phyloP scores from a whole-genome alignment of 2,888 invertebrate species.

The Lottia scabra region DNA sequence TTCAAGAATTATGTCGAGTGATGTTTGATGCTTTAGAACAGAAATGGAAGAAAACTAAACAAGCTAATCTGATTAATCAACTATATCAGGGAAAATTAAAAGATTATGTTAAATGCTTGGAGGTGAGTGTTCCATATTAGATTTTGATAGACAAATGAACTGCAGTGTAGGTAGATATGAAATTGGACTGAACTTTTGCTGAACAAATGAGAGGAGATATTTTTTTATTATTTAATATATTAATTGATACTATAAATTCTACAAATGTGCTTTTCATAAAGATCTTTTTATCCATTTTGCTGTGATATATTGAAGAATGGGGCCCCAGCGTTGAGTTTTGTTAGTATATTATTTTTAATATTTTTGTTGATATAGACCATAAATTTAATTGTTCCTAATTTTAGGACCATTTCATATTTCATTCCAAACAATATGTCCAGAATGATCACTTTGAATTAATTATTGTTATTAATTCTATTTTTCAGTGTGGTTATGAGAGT shows the following conservation, averaged over 20 bases:
- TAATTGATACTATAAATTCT: no score
- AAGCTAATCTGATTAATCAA: constrained; percentile 84
- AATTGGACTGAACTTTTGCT: no score
- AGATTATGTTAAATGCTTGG: constrained; percentile 89
- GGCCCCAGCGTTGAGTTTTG: no score
- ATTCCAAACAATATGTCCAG: neutral
- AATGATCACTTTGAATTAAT: neutral
- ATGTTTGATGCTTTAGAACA: constrained; percentile 91
- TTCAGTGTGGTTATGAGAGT: constrained; percentile 82
- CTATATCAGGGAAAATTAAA: constrained; percentile 82
- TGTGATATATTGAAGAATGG: no score
- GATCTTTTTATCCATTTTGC: no score
- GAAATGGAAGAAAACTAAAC: constrained; percentile 84
- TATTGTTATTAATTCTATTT: constrained; percentile 19
- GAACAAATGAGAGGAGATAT: no score
- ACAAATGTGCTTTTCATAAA: no score
- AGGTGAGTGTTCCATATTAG: constrained; percentile 64
- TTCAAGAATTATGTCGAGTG: constrained; percentile 88
- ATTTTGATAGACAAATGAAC: neutral
- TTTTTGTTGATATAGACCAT: no score
- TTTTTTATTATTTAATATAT: no score
- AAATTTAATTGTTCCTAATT: no score
- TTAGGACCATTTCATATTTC: neutral
- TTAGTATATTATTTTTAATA: no score
- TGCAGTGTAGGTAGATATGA: no score